phyloP scores from a whole-genome alignment of 2,113 vertebrate species.

The Paracanthobrama guichenoti region DNA sequence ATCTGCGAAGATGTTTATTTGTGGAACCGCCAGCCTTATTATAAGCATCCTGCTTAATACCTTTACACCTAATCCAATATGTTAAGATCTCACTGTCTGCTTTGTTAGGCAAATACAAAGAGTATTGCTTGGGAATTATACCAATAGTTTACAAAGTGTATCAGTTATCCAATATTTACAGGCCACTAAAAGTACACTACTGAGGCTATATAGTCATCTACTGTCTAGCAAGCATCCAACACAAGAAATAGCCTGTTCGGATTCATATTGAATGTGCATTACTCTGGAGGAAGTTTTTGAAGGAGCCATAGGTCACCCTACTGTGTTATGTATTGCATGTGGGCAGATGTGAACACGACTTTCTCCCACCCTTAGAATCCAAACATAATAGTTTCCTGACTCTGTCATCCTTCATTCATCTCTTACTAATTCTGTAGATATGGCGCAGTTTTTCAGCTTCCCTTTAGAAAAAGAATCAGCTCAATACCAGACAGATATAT shows the following conservation, averaged over 20 bases:
- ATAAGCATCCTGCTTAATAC: background rate
- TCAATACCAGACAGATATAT: background rate
- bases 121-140: background rate
- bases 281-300: background rate
- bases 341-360: slow-evolving; percentile 22
- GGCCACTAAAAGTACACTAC: background rate
- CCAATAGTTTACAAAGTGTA: background rate
- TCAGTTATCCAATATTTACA: slow-evolving; percentile 11
- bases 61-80: slow-evolving; percentile 7
- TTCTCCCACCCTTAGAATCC: slow-evolving; percentile 20
- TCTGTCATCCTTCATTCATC: slow-evolving; percentile 5
- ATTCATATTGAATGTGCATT: background rate
- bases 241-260: background rate
- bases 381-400: slow-evolving; percentile 1
- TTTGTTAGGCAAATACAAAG: background rate
- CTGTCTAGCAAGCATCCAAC: background rate
- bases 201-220: background rate
- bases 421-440: background rate
- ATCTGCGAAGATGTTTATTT: background rate
- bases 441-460: background rate
- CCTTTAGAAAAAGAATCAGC: background rate
- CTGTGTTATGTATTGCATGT: background rate
- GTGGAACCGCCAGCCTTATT: background rate
- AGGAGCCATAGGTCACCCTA: background rate
- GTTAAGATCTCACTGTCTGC: background rate